Conservation (phyloP, 2,888 invertebrate species). For the Eudemis profundana region DNA sequence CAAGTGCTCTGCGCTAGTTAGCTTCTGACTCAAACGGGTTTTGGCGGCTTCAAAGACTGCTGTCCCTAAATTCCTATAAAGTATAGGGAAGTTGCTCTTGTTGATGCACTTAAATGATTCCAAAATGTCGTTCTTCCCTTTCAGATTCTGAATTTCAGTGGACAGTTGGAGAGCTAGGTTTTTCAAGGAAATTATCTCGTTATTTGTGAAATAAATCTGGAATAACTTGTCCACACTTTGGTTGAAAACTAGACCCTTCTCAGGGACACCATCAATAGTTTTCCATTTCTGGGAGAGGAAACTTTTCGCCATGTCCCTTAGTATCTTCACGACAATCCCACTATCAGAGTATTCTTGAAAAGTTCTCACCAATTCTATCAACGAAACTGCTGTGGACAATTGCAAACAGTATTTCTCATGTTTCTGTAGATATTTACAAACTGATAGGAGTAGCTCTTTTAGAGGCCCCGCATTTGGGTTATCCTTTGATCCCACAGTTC, state of each 20-base stretch:
- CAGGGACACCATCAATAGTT: constrained; percentile 85
- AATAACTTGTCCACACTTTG: constrained; percentile 87
- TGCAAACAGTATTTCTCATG: constrained; percentile 82
- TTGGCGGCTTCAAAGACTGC: constrained; percentile 85
- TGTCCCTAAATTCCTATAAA: constrained; percentile 88
- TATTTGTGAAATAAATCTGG: constrained; percentile 86
- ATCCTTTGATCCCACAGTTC: constrained; percentile 66
- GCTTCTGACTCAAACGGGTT: constrained; percentile 73
- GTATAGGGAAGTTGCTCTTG: constrained; percentile 87
- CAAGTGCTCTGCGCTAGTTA: constrained; percentile 86
- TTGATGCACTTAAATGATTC: constrained; percentile 87
- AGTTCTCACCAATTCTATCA: constrained; percentile 82
- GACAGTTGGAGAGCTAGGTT: constrained; percentile 83
- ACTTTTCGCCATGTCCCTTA: constrained; percentile 70
- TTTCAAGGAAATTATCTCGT: constrained; percentile 85
- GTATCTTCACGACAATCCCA: constrained; percentile 70
- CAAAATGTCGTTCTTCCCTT: constrained; percentile 85
- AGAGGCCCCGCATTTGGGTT: constrained; percentile 61
- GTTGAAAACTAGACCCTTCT: constrained; percentile 88
- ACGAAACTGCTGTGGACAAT: constrained; percentile 82
- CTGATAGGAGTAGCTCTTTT: constrained; percentile 70
- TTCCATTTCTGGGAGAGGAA: constrained; percentile 89
- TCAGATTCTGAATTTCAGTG: constrained; percentile 84
- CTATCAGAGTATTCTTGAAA: constrained; percentile 76
- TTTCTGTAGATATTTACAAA: constrained; percentile 70